Evolutionary conservation across 1,140 invertebrate genomes (phyloP).

Genomic region (Philotrypesis tridentata): DNA sequence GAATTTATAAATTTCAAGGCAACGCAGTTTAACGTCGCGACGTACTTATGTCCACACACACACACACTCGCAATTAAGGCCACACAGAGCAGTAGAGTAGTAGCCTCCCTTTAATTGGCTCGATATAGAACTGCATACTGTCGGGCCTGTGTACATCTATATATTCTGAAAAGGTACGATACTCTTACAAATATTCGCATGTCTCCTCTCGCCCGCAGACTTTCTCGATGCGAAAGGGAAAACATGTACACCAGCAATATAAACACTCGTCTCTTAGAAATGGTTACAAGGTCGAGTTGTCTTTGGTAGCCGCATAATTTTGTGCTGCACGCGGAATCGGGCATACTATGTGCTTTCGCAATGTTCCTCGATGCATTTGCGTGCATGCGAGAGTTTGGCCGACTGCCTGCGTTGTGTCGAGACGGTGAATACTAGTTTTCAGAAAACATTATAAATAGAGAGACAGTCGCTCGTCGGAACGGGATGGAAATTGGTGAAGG

Average conservation of each 20-base stretch:
- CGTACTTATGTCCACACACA: not conserved
- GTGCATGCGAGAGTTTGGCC: not conserved
- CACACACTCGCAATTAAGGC: not conserved
- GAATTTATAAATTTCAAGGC: constrained; percentile 8
- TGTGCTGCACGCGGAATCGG: not conserved
- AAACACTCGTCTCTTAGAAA: not conserved
- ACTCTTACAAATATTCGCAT: not conserved
- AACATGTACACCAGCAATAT: not conserved
- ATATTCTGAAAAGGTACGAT: not conserved
- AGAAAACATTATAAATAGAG: not conserved
- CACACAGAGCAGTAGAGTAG: not conserved
- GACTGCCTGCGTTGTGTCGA: not conserved
- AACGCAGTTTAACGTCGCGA: not conserved
- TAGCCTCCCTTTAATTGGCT: not conserved
- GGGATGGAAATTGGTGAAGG: too few relatives aligned
- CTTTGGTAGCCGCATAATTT: not conserved
- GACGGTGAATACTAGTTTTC: not conserved
- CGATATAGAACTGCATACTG: not conserved
- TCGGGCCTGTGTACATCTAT: not conserved
- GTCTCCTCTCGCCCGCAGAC: not conserved
- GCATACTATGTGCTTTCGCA: not conserved
- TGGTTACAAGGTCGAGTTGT: not conserved
- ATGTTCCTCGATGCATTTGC: not conserved
- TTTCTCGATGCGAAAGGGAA: not conserved
- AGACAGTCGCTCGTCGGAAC: too few relatives aligned